phyloP scores from a whole-genome alignment of 2,888 invertebrate species.

The Mylabris sibirica region DNA sequence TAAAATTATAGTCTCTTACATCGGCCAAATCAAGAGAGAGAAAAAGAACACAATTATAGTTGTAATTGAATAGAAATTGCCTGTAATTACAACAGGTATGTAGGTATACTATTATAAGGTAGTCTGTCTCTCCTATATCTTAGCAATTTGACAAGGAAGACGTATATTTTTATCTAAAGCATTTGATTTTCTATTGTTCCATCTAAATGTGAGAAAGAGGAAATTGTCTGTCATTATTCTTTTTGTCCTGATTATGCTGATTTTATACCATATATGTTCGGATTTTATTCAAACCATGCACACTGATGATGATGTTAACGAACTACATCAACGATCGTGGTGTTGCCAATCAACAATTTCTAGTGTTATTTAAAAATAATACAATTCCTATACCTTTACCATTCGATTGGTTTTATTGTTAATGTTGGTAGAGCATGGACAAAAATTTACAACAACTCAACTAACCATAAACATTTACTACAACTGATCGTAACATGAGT shows the following conservation, averaged over 20 bases:
- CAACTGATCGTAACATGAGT: conserved; percentile 9
- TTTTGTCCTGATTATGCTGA: neutral
- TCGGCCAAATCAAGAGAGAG: conserved; percentile 23
- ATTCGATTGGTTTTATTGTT: neutral
- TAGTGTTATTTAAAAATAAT: neutral
- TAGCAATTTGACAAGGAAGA: neutral
- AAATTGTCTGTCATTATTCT: neutral
- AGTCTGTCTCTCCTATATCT: conserved; percentile 15
- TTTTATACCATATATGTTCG: neutral
- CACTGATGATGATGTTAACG: too few relatives aligned
- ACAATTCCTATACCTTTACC: conserved; percentile 1
- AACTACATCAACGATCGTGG: too few relatives aligned
- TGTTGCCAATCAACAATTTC: too few relatives aligned
- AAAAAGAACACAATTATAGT: conserved; percentile 15
- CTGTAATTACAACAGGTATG: conserved; percentile 20
- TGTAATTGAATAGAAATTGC: conserved; percentile 25
- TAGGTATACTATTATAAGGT: conserved; percentile 21
- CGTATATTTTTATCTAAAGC: neutral
- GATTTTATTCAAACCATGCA: neutral
- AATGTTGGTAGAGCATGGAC: neutral
- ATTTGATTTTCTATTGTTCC: neutral
- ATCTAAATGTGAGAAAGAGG: neutral
- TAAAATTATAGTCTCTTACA: conserved; percentile 23
- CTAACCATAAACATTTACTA: conserved; percentile 22
- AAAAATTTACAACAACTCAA: conserved; percentile 21